These are phyloP conservation scores for Exaiptasia diaphana DNA, from an alignment of 64 coral and sea anemone genomes.

Conservation along the genomic window DNA sequence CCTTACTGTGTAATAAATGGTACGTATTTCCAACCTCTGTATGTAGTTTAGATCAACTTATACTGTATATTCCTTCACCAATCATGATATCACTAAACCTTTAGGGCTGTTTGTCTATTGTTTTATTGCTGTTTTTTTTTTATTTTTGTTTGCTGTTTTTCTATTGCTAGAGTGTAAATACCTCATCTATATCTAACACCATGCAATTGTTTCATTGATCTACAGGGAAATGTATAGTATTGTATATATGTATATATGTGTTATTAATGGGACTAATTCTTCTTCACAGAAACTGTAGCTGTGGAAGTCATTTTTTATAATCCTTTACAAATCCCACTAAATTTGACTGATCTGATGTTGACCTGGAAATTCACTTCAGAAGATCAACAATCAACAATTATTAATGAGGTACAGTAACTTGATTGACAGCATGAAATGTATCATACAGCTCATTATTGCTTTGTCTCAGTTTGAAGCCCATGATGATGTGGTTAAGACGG, in stretches of 20 bases:
- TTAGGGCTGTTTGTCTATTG: too few relatives aligned
- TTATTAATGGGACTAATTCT: too few relatives aligned
- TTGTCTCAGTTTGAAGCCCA: slow-evolving; percentile 51
- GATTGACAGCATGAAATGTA: not conserved
- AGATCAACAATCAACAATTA: slow-evolving; percentile 32
- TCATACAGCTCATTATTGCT: not conserved
- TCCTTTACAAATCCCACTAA: slow-evolving; percentile 84
- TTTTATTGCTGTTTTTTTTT: too few relatives aligned
- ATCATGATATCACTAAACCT: too few relatives aligned
- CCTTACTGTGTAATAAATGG: slow-evolving; percentile 85
- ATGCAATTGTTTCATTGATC: too few relatives aligned
- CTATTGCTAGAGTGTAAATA: too few relatives aligned
- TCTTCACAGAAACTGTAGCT: slow-evolving; percentile 84
- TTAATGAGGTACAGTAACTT: slow-evolving; percentile 69
- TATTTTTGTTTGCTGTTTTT: too few relatives aligned
- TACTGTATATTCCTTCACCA: too few relatives aligned
- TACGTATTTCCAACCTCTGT: not conserved
- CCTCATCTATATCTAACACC: too few relatives aligned
- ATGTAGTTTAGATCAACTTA: not conserved
- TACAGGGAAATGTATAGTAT: too few relatives aligned
- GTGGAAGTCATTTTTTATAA: slow-evolving; percentile 85
- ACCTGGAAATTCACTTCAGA: slow-evolving; percentile 77
- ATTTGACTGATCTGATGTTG: slow-evolving; percentile 71
- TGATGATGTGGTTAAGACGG: slow-evolving; percentile 77
- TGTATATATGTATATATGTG: too few relatives aligned